Evolutionary conservation across 2,888 invertebrate genomes (phyloP).

Genomic region (Theretra japonica): DNA sequence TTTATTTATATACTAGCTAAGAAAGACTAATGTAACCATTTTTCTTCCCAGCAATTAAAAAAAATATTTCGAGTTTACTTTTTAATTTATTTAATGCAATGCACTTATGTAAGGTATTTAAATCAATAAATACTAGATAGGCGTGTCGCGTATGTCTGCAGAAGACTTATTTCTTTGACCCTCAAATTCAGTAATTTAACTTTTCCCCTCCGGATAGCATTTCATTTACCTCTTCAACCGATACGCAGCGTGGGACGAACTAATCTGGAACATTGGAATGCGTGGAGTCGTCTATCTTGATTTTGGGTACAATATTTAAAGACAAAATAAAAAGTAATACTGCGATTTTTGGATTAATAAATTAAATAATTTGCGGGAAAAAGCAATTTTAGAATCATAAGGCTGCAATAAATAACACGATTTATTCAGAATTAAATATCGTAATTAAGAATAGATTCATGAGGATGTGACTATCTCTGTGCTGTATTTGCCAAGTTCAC

Average conservation of each 20-base stretch:
- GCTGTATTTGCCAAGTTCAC: no score
- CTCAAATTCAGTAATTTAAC: conserved; percentile 85
- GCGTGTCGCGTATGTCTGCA: conserved; percentile 70
- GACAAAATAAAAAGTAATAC: no score
- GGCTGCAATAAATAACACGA: no score
- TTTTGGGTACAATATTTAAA: neutral
- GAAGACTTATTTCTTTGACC: conserved; percentile 84
- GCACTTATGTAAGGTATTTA: conserved; percentile 42
- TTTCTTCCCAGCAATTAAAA: neutral
- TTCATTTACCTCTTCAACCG: conserved; percentile 85
- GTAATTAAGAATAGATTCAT: no score
- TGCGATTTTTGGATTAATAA: neutral
- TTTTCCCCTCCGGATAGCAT: conserved; percentile 85
- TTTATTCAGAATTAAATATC: no score
- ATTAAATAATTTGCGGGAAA: no score
- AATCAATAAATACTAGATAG: conserved; percentile 72
- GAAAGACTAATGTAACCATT: no score
- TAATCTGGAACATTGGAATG: conserved; percentile 73
- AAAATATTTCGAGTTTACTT: neutral
- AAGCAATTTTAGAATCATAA: no score
- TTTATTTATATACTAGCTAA: no score
- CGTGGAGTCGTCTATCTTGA: conserved; percentile 52
- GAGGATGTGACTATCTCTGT: no score
- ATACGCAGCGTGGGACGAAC: conserved; percentile 84
- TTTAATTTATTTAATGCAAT: conserved; percentile 3